Evolutionary conservation across 2,888 invertebrate genomes (phyloP).

Genomic region (Rosalia funebris): DNA sequence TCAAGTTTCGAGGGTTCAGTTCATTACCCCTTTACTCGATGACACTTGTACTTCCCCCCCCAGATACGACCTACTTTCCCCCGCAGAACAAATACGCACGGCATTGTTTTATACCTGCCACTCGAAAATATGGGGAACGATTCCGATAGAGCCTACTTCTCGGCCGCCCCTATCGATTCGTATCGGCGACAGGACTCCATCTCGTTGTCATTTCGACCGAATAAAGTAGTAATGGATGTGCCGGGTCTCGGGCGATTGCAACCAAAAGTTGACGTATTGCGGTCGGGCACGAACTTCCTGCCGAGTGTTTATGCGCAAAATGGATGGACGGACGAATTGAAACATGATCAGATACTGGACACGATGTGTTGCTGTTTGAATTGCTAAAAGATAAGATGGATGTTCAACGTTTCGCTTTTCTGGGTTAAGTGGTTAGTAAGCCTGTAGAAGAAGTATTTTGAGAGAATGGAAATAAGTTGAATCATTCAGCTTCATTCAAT

Average conservation of each 20-base stretch:
- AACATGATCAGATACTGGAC: background rate
- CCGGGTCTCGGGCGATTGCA: conserved; percentile 1
- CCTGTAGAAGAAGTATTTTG: no score
- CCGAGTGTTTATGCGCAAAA: background rate
- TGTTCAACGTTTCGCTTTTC: no score
- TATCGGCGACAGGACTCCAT: background rate
- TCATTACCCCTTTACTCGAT: conserved; percentile 34
- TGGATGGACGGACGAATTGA: background rate
- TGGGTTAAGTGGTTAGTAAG: no score
- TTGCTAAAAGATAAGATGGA: no score
- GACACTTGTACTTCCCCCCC: conserved; percentile 21
- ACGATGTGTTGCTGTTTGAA: no score
- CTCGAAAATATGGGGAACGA: background rate
- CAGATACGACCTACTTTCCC: conserved; percentile 19
- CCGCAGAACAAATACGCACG: conserved; percentile 14
- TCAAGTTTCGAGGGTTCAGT: conserved; percentile 29
- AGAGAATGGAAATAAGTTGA: no score
- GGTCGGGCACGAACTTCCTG: conserved; percentile 16
- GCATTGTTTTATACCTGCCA: conserved; percentile 27
- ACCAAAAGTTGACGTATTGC: conserved; percentile 17
- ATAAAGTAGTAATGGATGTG: conserved; percentile 12
- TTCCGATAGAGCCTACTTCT: background rate
- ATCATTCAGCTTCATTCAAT: no score
- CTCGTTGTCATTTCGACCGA: background rate
- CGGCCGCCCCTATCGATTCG: conserved; percentile 5